Evolutionary conservation across 2,797 vertebrate species (phyloP), one percentile per base, ranked within the genome.

Genomic region (Salmo trutta): DNA sequence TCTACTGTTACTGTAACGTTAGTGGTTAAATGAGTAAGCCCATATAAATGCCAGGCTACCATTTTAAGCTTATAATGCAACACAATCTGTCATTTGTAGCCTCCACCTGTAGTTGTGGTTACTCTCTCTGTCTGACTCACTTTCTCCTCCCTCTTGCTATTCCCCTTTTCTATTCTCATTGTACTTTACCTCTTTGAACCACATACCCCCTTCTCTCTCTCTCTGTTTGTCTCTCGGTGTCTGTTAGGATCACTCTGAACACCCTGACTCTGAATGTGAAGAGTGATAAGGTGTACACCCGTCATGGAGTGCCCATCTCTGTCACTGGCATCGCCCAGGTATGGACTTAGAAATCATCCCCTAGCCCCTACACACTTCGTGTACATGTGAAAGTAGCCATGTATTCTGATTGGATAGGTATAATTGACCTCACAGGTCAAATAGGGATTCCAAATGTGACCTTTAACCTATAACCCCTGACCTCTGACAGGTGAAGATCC

Each of bases 291-390:
- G 97, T 98, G 69, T 98, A 98, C 88, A 98, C 97, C 31, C 95
- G 97, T 7, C 96, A 97, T 16, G 97, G 97, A 4, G 97, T 98
- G 21, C 97, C 97, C 24, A 97, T 98, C 91, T 98, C 97, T 17
- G 97, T 98, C 79, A 98, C 97, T 2, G 97, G 97, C 77, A 98
- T 98, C 56, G 97, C 97, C 59, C 97, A 98, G 96, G 97, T 97
- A 90, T 41, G 74, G 7, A n/a, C 56, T 5, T 7, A 36, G 33
- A 36, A 7, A 36, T 36, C 36, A 7, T 36, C 33, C 33, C 1
- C 29, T 31, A 33, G 79, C 10, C 66, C 5, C n/a, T 24, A 47
- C n/a, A 27, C 41, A 2, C 12, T 78, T 36, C 65, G 12, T 56
- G 12, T 56, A 74, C 12, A 75, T 56, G 65, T 1, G 70, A 14